Evolutionary conservation across 1,140 invertebrate genomes (phyloP).

Genomic region (Drosophila kanapiae): DNA sequence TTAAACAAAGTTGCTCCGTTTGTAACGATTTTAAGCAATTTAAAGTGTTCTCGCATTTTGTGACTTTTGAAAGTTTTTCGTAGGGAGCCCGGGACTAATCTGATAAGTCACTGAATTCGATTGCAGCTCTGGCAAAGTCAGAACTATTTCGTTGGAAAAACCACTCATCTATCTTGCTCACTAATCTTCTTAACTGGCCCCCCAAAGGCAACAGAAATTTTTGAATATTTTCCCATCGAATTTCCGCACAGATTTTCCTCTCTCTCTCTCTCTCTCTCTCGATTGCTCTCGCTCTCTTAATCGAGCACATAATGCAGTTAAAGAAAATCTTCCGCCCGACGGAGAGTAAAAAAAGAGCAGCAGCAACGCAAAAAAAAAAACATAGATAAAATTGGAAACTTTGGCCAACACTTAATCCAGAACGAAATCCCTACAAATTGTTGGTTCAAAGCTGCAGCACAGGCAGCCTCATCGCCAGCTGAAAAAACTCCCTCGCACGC

Average conservation of each 20-base stretch:
- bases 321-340: slow-evolving; percentile 16
- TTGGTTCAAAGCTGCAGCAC: slow-evolving; percentile 37
- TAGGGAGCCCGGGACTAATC: neutral
- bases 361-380: neutral
- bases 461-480: too few relatives aligned
- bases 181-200: slow-evolving; percentile 39
- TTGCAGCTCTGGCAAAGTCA: slow-evolving; percentile 17
- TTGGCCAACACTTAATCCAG: slow-evolving; percentile 54
- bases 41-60: neutral
- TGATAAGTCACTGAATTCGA: slow-evolving; percentile 31
- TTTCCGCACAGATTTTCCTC: slow-evolving; percentile 33
- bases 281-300: slow-evolving; percentile 19
- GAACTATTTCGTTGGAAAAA: slow-evolving; percentile 15
- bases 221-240: slow-evolving; percentile 55
- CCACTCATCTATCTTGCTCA: slow-evolving; percentile 32
- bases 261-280: neutral
- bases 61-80: slow-evolving; percentile 14
- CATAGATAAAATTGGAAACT: slow-evolving; percentile 49
- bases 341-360: neutral
- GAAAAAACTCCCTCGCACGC: slow-evolving; percentile 20
- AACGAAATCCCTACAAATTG: slow-evolving; percentile 53
- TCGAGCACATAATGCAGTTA: slow-evolving; percentile 50
- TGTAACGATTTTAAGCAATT: too few relatives aligned
- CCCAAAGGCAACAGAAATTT: slow-evolving; percentile 35
- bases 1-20: too few relatives aligned